Conservation (phyloP, 1,140 invertebrate species). For the Aleiodes sp. region DNA sequence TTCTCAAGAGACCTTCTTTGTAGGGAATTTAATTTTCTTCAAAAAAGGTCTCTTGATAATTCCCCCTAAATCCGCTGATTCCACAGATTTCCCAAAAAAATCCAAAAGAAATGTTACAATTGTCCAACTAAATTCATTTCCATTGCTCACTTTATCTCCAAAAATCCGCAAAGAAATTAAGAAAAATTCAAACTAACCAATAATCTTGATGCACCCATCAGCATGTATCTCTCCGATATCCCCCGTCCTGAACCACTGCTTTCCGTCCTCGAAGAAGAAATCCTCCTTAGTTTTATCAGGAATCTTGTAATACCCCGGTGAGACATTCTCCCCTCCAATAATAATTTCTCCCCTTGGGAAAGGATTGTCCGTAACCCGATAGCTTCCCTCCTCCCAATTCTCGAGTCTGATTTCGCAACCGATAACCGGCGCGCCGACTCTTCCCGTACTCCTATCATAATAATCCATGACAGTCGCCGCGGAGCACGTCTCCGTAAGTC, state of each 20-base stretch:
- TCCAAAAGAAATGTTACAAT: no score
- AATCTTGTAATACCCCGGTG: conserved; percentile 94
- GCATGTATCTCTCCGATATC: conserved; percentile 94
- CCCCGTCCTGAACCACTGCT: conserved; percentile 93
- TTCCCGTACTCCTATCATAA: conserved; percentile 78
- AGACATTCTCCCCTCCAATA: conserved; percentile 91
- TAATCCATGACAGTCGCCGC: conserved; percentile 34
- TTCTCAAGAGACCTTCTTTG: no score
- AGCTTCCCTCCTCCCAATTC: conserved; percentile 96
- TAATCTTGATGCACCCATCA: conserved; percentile 96
- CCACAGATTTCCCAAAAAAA: no score
- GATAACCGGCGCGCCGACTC: conserved; percentile 89
- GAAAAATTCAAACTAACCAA: conserved; percentile 74
- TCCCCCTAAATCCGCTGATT: no score
- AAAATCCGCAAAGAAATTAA: no score
- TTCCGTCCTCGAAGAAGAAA: conserved; percentile 84
- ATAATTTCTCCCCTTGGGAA: conserved; percentile 90
- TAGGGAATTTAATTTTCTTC: no score
- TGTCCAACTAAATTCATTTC: no score
- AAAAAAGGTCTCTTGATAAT: no score
- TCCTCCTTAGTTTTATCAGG: conserved; percentile 90
- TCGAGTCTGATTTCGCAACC: conserved; percentile 87
- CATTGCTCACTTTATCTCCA: no score
- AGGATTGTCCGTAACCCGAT: conserved; percentile 88
- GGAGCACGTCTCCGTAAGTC: conserved; percentile 69